phyloP scores from a whole-genome alignment of 2,888 invertebrate species.

The Athalia circularis region DNA sequence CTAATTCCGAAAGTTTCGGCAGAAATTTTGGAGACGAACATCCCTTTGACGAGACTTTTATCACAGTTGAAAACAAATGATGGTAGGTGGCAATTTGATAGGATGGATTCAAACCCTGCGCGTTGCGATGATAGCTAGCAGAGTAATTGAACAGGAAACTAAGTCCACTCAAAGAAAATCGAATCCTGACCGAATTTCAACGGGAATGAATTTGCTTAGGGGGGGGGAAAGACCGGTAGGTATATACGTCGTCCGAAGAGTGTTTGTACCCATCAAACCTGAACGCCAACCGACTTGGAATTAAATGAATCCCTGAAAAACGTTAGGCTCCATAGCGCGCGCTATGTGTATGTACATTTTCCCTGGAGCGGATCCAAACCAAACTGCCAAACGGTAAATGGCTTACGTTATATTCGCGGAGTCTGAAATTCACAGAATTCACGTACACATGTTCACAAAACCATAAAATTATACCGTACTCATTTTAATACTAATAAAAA shows the following conservation, averaged over 20 bases:
- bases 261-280: slow-evolving; percentile 24
- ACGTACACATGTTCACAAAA: too few species aligned
- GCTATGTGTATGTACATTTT: too few species aligned
- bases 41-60: neutral
- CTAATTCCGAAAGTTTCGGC: too few species aligned
- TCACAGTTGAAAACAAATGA: neutral
- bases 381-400: too few species aligned
- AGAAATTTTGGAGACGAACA: neutral
- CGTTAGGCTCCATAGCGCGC: too few species aligned
- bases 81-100: neutral
- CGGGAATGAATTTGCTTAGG: slow-evolving; percentile 37
- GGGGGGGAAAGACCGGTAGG: neutral
- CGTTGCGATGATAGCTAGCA: slow-evolving; percentile 1
- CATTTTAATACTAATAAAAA: neutral
- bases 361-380: too few species aligned
- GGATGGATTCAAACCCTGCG: slow-evolving; percentile 4
- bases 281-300: neutral
- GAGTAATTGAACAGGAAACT: slow-evolving; percentile 23
- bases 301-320: slow-evolving; percentile 12
- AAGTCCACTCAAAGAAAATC: slow-evolving; percentile 42
- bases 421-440: too few species aligned
- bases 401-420: too few species aligned
- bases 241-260: slow-evolving; percentile 31
- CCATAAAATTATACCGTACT: neutral
- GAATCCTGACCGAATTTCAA: slow-evolving; percentile 39